Evolutionary conservation across 23 tunicate genomes (phyloP), one percentile per base, ranked within the genome.

Genomic region (Trididemnum clinides): DNA sequence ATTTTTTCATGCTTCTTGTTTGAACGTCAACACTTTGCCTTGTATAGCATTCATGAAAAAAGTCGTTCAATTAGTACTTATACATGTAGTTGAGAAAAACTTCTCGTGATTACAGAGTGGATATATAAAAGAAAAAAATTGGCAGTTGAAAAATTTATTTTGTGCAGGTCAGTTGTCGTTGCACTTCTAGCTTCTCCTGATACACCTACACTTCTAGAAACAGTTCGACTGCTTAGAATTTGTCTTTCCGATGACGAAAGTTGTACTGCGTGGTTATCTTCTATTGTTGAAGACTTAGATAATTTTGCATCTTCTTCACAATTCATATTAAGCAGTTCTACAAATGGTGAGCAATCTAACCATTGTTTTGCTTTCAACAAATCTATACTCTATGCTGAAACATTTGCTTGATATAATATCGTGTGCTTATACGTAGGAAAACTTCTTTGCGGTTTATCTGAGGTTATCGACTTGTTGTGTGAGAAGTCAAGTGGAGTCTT

Each of bases 101-200:
- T n/a, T n/a, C n/a, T n/a, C n/a, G n/a, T n/a, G n/a, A n/a, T n/a
- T n/a, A n/a, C n/a, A n/a, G n/a, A n/a, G n/a, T n/a, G n/a, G n/a
- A n/a, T n/a, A n/a, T n/a, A n/a, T n/a, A n/a, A n/a, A n/a, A n/a
- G n/a, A n/a, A n/a, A n/a, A n/a, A n/a, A n/a, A n/a, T n/a, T n/a
- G n/a, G n/a, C n/a, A n/a, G n/a, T n/a, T n/a, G n/a, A n/a, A n/a
- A n/a, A n/a, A n/a, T n/a, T n/a, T n/a, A n/a, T n/a, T n/a, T n/a
- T n/a, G 18, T 12, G 20, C 49, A 81, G 85, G 38, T 64, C 85
- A 51, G 85, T 77, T 28, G 74, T 87, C 0, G 15, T 92, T 30
- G 90, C 97, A 1, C 73, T 92, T 39, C 71, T 92, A 21, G 82
- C 97, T 38, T 82, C 88, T n/a, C 82, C 92, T 27, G 97, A 92